A percentile compares a stretch with the other conserved stretches of the same genome.
phyloP scores from a whole-genome alignment of 2,113 vertebrate genomes.

The Tylochromis polylepis region DNA sequence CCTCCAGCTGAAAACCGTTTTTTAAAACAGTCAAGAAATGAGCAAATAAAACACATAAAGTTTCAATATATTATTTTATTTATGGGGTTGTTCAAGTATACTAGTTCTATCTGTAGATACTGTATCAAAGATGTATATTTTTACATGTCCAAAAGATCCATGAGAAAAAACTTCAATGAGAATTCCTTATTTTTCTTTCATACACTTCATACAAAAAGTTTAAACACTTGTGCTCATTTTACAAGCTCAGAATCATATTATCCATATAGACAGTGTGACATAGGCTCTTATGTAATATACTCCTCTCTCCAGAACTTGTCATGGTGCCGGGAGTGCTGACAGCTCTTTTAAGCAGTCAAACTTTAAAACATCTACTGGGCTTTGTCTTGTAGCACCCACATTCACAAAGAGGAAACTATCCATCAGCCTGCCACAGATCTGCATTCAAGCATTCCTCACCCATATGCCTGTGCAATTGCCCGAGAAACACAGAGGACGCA shows the following conservation, averaged over 20 bases:
- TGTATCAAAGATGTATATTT: neutral
- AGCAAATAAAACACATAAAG: neutral
- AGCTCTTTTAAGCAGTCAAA: constrained; percentile 22
- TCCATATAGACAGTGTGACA: neutral
- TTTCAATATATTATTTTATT: neutral
- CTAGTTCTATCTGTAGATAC: neutral
- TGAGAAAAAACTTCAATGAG: no score
- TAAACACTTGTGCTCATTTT: neutral
- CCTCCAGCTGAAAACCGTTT: neutral
- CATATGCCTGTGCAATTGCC: constrained; percentile 51
- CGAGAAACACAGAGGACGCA: neutral
- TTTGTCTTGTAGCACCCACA: constrained; percentile 32
- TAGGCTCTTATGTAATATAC: neutral
- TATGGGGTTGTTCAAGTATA: neutral
- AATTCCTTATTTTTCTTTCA: no score
- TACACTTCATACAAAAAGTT: neutral
- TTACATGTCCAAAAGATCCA: neutral
- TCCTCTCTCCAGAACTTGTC: neutral
- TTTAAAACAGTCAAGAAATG: neutral
- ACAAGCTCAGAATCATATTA: neutral
- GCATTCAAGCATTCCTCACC: constrained; percentile 35
- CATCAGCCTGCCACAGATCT: constrained; percentile 15
- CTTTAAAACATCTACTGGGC: constrained; percentile 37
- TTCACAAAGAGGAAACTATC: constrained; percentile 35
- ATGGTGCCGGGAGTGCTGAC: constrained; percentile 28